Conservation (phyloP, 2,888 invertebrate species). For the Tortrix viridana region DNA sequence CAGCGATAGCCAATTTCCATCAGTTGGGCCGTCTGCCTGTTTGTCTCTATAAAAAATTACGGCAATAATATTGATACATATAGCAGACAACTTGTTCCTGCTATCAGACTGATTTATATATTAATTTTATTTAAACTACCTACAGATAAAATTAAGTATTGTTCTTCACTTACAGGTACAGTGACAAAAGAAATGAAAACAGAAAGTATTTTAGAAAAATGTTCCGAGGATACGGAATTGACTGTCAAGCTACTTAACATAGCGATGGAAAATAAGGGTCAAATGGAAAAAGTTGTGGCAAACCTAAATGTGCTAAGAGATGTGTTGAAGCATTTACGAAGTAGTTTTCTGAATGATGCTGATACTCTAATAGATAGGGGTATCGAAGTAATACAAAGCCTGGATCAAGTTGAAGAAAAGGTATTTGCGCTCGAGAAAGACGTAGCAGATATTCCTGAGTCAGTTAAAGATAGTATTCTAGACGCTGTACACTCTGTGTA, state of each 20-base stretch:
- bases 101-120: no score
- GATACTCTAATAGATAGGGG: conserved; percentile 72
- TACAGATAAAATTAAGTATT: no score
- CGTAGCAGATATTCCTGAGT: conserved; percentile 53
- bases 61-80: no score
- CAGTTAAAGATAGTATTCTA: conserved; percentile 66
- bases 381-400: conserved; percentile 65
- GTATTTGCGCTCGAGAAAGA: conserved; percentile 70
- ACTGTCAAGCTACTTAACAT: conserved; percentile 71
- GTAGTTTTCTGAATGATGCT: conserved; percentile 56
- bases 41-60: no score
- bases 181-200: conserved; percentile 43
- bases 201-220: conserved; percentile 54
- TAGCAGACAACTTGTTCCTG: no score
- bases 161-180: conserved; percentile 11
- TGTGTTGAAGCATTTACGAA: conserved; percentile 59
- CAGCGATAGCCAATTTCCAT: no score
- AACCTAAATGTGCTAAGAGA: conserved; percentile 57
- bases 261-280: conserved; percentile 63
- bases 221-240: conserved; percentile 59
- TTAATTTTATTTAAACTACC: no score
- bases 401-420: conserved; percentile 75
- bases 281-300: conserved; percentile 49
- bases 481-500: conserved; percentile 80
- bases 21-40: no score